phyloP scores from a whole-genome alignment of 35 echinoderm and acorn worm species.

The Apostichopus californicus region DNA sequence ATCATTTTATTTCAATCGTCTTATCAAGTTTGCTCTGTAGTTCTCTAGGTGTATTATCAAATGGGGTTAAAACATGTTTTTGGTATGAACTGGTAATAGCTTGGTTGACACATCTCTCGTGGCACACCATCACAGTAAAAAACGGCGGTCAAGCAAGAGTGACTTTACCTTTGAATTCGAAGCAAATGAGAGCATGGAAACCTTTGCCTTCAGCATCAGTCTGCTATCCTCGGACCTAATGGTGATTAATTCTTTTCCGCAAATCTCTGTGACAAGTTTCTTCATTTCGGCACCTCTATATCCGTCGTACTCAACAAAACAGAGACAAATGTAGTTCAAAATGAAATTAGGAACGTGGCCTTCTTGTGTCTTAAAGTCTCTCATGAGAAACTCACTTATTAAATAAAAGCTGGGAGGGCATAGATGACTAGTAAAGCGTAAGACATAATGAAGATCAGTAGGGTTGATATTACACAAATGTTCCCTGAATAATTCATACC shows the following conservation, averaged over 20 bases:
- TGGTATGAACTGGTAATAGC: too few relatives aligned
- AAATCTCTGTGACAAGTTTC: neutral
- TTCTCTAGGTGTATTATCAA: too few relatives aligned
- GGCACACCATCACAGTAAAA: too few relatives aligned
- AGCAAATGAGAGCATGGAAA: too few relatives aligned
- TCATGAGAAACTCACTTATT: neutral
- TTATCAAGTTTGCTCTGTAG: too few relatives aligned
- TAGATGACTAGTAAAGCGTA: neutral
- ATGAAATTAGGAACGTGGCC: neutral
- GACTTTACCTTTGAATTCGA: too few relatives aligned
- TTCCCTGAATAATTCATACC: neutral
- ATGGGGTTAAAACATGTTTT: too few relatives aligned
- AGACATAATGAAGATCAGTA: slow-evolving; percentile 24
- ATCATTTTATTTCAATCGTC: too few relatives aligned
- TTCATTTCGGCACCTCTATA: neutral
- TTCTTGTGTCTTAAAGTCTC: neutral
- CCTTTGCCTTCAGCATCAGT: too few relatives aligned
- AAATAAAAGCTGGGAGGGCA: slow-evolving; percentile 13
- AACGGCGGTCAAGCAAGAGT: too few relatives aligned
- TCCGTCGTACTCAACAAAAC: slow-evolving; percentile 7
- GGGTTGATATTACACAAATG: neutral
- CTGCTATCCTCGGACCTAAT: too few relatives aligned
- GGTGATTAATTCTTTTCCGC: neutral
- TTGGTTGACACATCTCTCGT: too few relatives aligned
- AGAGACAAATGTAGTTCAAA: neutral